Base-by-base conservation (phyloP, 2,888 invertebrate genomes). In the Gymnoscelis rufifasciata region DNA sequence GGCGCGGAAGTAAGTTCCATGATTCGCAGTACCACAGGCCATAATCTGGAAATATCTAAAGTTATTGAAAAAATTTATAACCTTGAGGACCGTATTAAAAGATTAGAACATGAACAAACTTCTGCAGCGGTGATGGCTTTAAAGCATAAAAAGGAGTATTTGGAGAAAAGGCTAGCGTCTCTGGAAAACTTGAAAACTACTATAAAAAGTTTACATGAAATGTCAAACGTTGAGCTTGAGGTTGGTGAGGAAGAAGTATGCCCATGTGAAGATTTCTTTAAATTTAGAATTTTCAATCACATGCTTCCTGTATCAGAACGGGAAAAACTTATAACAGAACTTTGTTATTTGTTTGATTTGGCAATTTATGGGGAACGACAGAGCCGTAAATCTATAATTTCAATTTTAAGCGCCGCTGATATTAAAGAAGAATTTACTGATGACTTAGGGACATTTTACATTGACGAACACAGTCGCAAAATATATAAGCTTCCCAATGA, bases 261-360 rank as follows among this genome's bases (percentile, higher is more conserved):
- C 52, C 14, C 52, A 8, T 86, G 86, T 64, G 66, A 72, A 61
- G 86, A 87, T 61, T 86, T 76, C 60, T 83, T 64, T 60, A 74
- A 77, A 38, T 56, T 83, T n/a, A 68, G 74, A 58, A 79, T 88
- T 52, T 88, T 88, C 52, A 86, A 86, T 55, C 82, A 86, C 52
- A 43, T 56, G 6, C 66, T 88, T 15, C 83, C 83, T 11, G 15
- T 56, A 11, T 70, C 69, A 51, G 72, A 78, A 46, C 74, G 88
- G 19, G 79, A 86, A 56, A 73, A 62, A 12, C 69, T 88, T 45
- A 66, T 86, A 3, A 80, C 84, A n/a, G 76, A 83, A 51, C 57
- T 87, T 36, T 87, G 88, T 53, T 66, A 63, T 55, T 55, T 79
- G 46, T 88, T 88, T 88, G 78, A 86, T 53, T 46, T 70, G 28